Evolutionary conservation across 2,888 invertebrate genomes (phyloP).

Genomic region (Aplocera efformata): DNA sequence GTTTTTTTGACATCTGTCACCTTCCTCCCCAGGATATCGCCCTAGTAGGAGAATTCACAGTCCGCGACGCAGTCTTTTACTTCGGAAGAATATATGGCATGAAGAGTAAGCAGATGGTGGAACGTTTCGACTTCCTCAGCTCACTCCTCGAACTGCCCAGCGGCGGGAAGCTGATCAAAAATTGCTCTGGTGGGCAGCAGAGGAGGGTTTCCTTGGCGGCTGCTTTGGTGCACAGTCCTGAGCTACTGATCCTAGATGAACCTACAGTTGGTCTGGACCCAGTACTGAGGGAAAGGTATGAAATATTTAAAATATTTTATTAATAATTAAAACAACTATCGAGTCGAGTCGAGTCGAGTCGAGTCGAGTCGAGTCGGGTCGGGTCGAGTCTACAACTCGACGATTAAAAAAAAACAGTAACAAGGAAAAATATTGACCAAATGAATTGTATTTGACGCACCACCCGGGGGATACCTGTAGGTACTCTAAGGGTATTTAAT

Average conservation of each 20-base stretch:
- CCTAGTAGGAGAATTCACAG: conserved; percentile 88
- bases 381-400: too few relatives aligned
- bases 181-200: conserved; percentile 94
- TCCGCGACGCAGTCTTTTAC: conserved; percentile 90
- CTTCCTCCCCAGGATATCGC: conserved; percentile 93
- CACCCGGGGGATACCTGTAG: too few relatives aligned
- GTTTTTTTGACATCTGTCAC: too few relatives aligned
- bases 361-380: too few relatives aligned
- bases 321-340: too few relatives aligned
- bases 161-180: conserved; percentile 81
- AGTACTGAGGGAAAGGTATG: conserved; percentile 88
- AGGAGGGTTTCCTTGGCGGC: conserved; percentile 93
- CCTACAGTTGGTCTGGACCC: conserved; percentile 98
- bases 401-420: too few relatives aligned
- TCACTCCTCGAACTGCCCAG: conserved; percentile 89
- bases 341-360: too few relatives aligned
- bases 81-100: conserved; percentile 93
- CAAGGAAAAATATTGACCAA: too few relatives aligned
- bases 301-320: too few relatives aligned
- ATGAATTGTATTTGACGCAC: too few relatives aligned
- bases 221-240: conserved; percentile 93
- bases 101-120: conserved; percentile 81
- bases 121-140: conserved; percentile 84
- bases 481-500: too few relatives aligned
- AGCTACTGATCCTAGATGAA: conserved; percentile 93